These are phyloP conservation scores for Brachyptera risi DNA, from an alignment of 2,888 invertebrate genomes.

Conservation along the genomic window DNA sequence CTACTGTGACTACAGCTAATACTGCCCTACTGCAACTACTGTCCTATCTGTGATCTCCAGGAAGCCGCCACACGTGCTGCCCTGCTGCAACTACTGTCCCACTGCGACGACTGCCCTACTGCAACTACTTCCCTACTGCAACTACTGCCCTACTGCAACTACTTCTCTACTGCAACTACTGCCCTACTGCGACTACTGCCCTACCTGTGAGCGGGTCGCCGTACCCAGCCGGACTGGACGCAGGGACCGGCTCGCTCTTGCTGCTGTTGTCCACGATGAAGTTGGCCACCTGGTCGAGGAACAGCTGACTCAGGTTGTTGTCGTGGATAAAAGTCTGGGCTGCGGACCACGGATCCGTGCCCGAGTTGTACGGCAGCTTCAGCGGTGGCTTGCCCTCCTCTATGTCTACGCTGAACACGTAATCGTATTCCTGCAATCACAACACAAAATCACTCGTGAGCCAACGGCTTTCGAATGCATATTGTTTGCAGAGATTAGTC, in stretches of 20 bases:
- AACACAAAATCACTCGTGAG: too few species aligned
- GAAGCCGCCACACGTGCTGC: too few species aligned
- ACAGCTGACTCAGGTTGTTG: conserved; percentile 77
- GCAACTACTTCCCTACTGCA: not conserved
- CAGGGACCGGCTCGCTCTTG: conserved; percentile 33
- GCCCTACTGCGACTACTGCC: not conserved
- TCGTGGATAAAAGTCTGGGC: conserved; percentile 88
- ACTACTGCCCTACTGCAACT: too few species aligned
- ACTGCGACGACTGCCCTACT: not conserved
- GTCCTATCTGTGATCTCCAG: too few species aligned
- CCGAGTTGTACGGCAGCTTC: conserved; percentile 85
- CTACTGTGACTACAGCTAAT: too few species aligned
- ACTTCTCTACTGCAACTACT: not conserved
- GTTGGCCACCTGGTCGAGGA: conserved; percentile 85
- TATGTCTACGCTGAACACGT: conserved; percentile 92
- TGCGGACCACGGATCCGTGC: conserved; percentile 87
- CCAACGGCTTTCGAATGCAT: too few species aligned
- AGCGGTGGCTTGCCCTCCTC: conserved; percentile 84
- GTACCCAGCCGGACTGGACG: conserved; percentile 38
- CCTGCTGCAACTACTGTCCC: too few species aligned
- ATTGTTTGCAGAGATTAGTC: too few species aligned
- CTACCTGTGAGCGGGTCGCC: conserved; percentile 60
- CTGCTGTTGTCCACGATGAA: conserved; percentile 81
- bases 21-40: too few species aligned
- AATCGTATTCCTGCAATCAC: conserved; percentile 73